Percentiles rank a stretch among this genome's conserved stretches.
These are phyloP conservation scores for Caenorhabditis macrosperma DNA, from an alignment of 2,888 invertebrate species.

Conservation along the genomic window DNA sequence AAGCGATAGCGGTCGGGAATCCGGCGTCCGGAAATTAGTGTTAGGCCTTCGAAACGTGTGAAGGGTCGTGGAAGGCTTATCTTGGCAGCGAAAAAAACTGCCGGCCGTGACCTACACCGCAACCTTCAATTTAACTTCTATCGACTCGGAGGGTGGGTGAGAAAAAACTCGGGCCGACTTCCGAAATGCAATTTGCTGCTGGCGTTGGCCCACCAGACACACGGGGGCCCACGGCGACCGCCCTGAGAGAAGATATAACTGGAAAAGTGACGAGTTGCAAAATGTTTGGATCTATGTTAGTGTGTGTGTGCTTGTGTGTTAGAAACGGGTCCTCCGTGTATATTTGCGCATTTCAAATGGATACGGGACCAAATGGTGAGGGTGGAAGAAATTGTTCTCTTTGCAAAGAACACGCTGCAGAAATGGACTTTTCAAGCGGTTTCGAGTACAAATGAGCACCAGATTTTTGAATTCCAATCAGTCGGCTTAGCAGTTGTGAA, in stretches of 20 bases:
- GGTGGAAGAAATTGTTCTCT: neutral
- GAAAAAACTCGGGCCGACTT: conserved; percentile 39
- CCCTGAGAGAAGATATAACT: conserved; percentile 46
- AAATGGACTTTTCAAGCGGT: neutral
- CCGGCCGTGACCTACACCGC: conserved; percentile 13
- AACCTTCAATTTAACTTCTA: neutral
- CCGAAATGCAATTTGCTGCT: conserved; percentile 51
- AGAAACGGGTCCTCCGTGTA: conserved; percentile 14
- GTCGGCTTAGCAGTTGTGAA: neutral
- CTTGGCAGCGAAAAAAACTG: neutral
- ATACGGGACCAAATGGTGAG: conserved; percentile 3
- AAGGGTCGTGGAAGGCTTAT: neutral
- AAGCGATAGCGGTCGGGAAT: conserved; percentile 22
- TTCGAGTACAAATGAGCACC: neutral
- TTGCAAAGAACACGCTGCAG: neutral
- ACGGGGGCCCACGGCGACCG: conserved; percentile 23
- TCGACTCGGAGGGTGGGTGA: conserved; percentile 17
- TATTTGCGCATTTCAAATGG: conserved; percentile 41
- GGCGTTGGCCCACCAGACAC: conserved; percentile 17
- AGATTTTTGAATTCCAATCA: too few species aligned
- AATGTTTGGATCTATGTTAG: conserved; percentile 49
- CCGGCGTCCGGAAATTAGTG: conserved; percentile 55
- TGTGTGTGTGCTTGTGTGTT: conserved; percentile 30
- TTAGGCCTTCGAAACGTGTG: conserved; percentile 1
- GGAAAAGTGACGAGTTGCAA: conserved; percentile 49